Evolutionary conservation across 2,113 vertebrate genomes (phyloP).

Genomic region (Eublepharis macularius): DNA sequence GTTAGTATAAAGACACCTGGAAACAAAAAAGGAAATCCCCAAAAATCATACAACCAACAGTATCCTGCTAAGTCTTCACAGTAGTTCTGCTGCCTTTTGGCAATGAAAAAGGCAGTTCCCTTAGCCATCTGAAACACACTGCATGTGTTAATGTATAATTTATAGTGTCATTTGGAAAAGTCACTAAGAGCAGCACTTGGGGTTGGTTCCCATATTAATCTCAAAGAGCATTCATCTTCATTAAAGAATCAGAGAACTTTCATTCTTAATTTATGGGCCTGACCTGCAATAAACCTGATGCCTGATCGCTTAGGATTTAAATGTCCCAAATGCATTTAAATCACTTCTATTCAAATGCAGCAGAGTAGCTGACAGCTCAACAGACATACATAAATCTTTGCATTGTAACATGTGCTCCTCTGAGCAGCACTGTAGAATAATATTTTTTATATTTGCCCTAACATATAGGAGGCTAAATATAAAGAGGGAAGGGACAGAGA

Average conservation of each 20-base stretch:
- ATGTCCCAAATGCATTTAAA: background rate
- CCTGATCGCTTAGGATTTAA: background rate
- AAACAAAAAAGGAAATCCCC: background rate
- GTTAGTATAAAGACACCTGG: background rate
- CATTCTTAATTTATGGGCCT: background rate
- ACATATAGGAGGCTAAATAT: accelerated
- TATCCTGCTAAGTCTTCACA: background rate
- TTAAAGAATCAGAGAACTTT: conserved; percentile 43
- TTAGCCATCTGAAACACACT: conserved; percentile 4
- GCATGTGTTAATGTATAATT: conserved; percentile 25
- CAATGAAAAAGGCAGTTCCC: background rate
- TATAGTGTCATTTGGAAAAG: conserved; percentile 40
- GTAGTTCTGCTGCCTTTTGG: background rate
- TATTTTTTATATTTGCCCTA: background rate
- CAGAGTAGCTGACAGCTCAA: background rate
- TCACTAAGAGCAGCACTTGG: conserved; percentile 32
- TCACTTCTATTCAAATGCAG: accelerated
- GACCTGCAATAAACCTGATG: background rate
- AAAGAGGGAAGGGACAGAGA: background rate
- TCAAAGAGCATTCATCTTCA: conserved; percentile 53
- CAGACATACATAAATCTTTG: background rate
- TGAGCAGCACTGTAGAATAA: background rate
- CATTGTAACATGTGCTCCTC: background rate
- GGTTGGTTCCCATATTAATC: conserved; percentile 44
- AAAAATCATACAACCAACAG: background rate